These are phyloP conservation scores for Ceyx melanurus DNA, from an alignment of 2,113 vertebrate genomes.

Conservation along the genomic window DNA sequence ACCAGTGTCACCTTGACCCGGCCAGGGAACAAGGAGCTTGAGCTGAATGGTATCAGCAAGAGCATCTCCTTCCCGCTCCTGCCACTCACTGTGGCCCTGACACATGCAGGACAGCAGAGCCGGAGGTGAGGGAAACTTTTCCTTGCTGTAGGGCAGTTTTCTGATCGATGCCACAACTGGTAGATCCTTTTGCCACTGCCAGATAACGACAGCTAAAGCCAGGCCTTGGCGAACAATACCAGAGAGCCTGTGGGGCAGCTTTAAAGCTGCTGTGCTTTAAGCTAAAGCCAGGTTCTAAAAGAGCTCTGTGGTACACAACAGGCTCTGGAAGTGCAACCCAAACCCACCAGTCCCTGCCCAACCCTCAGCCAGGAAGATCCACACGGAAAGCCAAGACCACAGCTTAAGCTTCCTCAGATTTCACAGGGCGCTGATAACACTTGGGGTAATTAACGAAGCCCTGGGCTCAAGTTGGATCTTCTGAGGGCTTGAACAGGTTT, in stretches of 20 bases:
- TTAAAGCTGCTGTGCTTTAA: neutral
- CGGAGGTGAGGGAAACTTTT: neutral
- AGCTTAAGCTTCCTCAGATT: neutral
- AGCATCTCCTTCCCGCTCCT: neutral
- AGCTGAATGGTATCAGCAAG: neutral
- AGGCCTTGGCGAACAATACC: too few species aligned
- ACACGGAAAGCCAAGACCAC: neutral
- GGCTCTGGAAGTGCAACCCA: neutral
- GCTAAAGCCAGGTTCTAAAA: neutral
- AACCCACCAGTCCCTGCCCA: neutral
- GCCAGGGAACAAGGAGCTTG: neutral
- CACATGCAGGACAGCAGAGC: fast-evolving
- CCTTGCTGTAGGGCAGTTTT: neutral
- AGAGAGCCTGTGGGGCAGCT: neutral
- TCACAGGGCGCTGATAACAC: neutral
- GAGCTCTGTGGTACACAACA: neutral
- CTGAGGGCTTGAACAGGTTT: neutral
- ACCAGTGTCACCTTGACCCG: fast-evolving
- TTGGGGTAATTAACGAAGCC: neutral
- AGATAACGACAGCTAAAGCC: neutral
- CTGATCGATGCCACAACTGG: neutral
- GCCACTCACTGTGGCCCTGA: neutral
- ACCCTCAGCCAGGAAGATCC: neutral
- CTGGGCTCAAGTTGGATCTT: neutral
- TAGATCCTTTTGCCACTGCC: neutral